Percentiles rank a stretch among this genome's conserved stretches.
Evolutionary conservation across 2,888 invertebrate genomes (phyloP).

Genomic region (Stomorhina lunata): DNA sequence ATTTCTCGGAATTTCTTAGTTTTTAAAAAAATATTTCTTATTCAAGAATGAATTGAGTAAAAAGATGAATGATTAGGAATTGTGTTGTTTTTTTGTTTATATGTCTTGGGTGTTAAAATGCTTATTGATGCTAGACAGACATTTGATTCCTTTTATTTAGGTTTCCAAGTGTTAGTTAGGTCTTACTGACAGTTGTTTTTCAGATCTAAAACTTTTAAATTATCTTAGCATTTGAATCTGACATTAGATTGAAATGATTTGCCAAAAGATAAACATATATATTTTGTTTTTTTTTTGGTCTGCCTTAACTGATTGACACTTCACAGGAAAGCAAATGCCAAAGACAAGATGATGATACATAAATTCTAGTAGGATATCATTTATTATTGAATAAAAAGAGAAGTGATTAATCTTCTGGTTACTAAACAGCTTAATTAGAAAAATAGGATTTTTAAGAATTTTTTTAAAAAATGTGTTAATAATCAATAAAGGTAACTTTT

Average conservation of each 20-base stretch:
- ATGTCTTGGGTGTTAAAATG: conserved; percentile 46
- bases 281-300: neutral
- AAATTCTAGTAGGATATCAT: neutral
- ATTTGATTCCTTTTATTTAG: conserved; percentile 47
- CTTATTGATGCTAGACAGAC: conserved; percentile 36
- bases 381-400: too few relatives aligned
- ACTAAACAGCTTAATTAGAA: conserved; percentile 31
- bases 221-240: conserved; percentile 35
- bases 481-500: too few relatives aligned
- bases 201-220: neutral
- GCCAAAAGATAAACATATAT: conserved; percentile 37
- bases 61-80: neutral
- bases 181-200: conserved; percentile 29
- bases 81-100: neutral
- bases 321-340: conserved; percentile 21
- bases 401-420: conserved; percentile 10
- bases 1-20: conserved; percentile 61
- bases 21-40: too few relatives aligned
- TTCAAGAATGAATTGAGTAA: conserved; percentile 7
- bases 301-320: conserved; percentile 47
- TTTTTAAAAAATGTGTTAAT: neutral
- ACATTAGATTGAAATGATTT: conserved; percentile 48
- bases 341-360: neutral
- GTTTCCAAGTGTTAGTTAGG: neutral
- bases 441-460: neutral